These are phyloP conservation scores for Auanema sp. DNA, from an alignment of 2,888 invertebrate species.

Conservation along the genomic window DNA sequence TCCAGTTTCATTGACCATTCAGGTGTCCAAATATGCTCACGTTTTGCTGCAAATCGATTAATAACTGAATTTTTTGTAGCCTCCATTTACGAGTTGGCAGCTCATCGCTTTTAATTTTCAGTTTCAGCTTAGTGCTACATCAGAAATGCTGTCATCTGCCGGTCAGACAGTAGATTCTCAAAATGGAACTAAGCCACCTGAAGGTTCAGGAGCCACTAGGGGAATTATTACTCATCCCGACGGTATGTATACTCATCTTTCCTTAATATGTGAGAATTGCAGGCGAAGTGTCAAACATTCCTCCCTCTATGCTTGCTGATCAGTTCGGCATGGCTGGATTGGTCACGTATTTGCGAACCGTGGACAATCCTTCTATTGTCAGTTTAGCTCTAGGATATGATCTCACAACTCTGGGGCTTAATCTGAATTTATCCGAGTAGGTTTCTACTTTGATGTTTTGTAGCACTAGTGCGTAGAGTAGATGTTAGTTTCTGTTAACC, in stretches of 20 bases:
- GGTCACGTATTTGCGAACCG: conserved; percentile 93
- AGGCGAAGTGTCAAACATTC: conserved; percentile 97
- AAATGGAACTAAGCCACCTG: neutral
- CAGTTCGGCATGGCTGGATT: conserved; percentile 99
- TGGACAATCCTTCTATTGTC: conserved; percentile 94
- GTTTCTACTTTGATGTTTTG: conserved; percentile 39
- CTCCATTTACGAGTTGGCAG: neutral
- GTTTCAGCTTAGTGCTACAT: conserved; percentile 18
- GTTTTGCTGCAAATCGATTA: too few species aligned
- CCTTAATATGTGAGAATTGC: conserved; percentile 41
- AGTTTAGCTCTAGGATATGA: conserved; percentile 96
- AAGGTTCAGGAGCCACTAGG: conserved; percentile 3
- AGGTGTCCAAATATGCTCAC: too few species aligned
- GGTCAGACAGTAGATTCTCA: conserved; percentile 3
- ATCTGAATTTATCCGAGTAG: conserved; percentile 91
- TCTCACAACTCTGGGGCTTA: conserved; percentile 93
- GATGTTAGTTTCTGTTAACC: neutral
- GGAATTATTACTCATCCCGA: conserved; percentile 44
- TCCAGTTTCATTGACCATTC: too few species aligned
- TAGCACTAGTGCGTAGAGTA: neutral
- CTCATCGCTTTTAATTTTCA: conserved; percentile 3
- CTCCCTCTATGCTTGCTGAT: conserved; percentile 96
- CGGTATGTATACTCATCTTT: conserved; percentile 23
- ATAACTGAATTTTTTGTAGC: too few species aligned
- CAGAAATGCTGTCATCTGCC: conserved; percentile 20